Evolutionary conservation across 2,113 vertebrate species (phyloP).

Genomic region (Melospiza melodia): DNA sequence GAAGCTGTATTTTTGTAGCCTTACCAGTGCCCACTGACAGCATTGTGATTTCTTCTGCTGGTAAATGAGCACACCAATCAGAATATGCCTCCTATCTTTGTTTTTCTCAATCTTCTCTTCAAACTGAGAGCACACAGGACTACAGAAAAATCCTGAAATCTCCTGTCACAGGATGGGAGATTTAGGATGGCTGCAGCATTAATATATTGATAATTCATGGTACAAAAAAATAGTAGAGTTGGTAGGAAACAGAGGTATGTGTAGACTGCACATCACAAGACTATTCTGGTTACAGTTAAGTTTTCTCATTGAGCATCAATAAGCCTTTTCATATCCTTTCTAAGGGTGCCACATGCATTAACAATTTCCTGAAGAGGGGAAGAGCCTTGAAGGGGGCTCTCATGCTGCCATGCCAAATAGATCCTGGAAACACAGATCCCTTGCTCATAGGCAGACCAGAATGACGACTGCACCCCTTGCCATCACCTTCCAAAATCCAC

Average conservation of each 20-base stretch:
- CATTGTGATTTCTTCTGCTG: not conserved
- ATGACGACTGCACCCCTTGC: fast-evolving
- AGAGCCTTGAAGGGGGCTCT: not conserved
- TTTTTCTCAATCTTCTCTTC: not conserved
- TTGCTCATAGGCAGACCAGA: not conserved
- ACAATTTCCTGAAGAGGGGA: not conserved
- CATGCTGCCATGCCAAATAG: not conserved
- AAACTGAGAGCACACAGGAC: not conserved
- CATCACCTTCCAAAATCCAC: not conserved
- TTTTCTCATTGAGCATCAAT: not conserved
- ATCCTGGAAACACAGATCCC: not conserved
- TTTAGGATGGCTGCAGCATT: not conserved
- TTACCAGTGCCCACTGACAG: not conserved
- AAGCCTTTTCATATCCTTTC: not conserved
- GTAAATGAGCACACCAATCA: not conserved
- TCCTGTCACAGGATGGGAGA: not conserved
- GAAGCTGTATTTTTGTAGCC: not conserved
- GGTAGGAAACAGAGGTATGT: not conserved
- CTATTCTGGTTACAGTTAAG: not conserved
- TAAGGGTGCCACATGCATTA: not conserved
- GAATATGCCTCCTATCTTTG: not conserved
- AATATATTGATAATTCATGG: not conserved
- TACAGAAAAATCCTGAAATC: not conserved
- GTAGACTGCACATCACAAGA: not conserved
- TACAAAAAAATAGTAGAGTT: not conserved